phyloP scores from a whole-genome alignment of 2,888 invertebrate genomes.

The Lasius fuliginosus region DNA sequence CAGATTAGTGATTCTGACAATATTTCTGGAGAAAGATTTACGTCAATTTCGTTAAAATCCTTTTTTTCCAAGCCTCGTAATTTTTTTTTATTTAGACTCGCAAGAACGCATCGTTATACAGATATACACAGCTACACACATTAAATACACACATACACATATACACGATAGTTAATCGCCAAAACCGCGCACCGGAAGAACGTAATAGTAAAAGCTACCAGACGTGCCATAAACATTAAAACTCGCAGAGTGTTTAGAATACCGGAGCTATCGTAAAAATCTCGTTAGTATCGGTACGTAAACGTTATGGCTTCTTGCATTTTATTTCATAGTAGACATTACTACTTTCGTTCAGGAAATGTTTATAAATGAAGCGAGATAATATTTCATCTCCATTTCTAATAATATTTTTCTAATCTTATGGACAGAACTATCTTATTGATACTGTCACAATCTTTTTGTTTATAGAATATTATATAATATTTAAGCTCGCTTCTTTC shows the following conservation, averaged over 20 bases:
- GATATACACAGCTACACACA: conserved; percentile 30
- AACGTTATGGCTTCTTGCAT: conserved; percentile 34
- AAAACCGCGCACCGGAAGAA: conserved; percentile 33
- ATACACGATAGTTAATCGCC: not conserved
- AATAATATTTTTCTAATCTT: not conserved
- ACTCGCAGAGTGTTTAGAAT: conserved; percentile 47
- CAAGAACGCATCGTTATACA: not conserved
- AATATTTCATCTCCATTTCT: not conserved
- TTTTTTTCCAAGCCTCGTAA: not conserved
- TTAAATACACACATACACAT: not conserved
- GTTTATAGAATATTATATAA: not conserved
- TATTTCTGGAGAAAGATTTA: not conserved
- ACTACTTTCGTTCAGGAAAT: conserved; percentile 46
- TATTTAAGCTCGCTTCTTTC: conserved; percentile 12
- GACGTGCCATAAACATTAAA: conserved; percentile 52
- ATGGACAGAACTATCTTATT: not conserved
- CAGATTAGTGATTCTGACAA: not conserved
- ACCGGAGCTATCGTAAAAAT: conserved; percentile 43
- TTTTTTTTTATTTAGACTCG: not conserved
- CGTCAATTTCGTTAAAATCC: not conserved
- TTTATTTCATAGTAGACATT: conserved; percentile 4
- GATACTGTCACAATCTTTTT: not conserved
- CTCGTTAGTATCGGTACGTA: conserved; percentile 43
- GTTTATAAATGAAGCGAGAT: conserved; percentile 23
- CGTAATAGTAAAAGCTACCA: conserved; percentile 50